phyloP scores from a whole-genome alignment of 2,113 vertebrate genomes.

The Sigmodon hispidus region DNA sequence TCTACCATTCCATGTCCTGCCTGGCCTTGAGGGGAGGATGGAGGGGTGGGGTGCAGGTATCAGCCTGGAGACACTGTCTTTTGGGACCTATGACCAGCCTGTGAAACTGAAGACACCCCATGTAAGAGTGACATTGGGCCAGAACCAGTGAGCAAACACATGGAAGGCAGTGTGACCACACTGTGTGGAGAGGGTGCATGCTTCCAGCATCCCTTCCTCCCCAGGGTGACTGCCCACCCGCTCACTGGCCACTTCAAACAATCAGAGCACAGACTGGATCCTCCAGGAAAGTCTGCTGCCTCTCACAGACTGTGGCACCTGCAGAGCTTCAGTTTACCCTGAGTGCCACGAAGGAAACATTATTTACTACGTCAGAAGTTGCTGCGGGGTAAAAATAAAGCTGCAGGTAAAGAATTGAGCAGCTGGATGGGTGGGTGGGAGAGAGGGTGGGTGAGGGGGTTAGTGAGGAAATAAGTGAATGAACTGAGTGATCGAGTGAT shows the following conservation, averaged over 20 bases:
- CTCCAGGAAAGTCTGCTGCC: not conserved
- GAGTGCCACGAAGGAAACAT: not conserved
- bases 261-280: not conserved
- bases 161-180: no score
- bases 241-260: not conserved
- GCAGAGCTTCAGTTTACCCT: not conserved
- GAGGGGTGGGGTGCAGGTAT: no score
- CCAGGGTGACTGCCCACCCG: not conserved
- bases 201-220: not conserved
- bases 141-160: not conserved
- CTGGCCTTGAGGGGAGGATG: not conserved
- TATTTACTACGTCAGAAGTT: not conserved
- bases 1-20: not conserved
- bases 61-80: rapidly evolving
- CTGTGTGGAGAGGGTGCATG: rapidly evolving
- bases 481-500: rapidly evolving
- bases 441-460: not conserved
- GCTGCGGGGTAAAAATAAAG: not conserved
- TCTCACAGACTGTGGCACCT: not conserved
- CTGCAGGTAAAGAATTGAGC: not conserved
- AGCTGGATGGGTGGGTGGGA: not conserved
- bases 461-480: no score
- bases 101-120: not conserved
- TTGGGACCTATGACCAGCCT: no score
- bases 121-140: rapidly evolving